Conservation (phyloP, 2,113 vertebrate species). For the Empidonax alnorum region DNA sequence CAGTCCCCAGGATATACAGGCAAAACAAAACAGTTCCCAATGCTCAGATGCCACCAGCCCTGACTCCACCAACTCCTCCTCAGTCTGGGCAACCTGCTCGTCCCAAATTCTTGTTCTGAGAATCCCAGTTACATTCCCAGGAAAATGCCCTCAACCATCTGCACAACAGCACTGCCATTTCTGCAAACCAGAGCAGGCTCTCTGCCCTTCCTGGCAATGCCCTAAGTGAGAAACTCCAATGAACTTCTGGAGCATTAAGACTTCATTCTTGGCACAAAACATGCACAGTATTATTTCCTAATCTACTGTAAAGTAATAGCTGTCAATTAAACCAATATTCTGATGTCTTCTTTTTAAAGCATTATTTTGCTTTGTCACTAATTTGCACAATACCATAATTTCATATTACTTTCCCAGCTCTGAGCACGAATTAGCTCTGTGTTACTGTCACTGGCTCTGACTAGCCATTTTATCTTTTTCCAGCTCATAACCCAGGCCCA, state of each 20-base stretch:
- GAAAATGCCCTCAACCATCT: background rate
- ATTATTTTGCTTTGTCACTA: conserved; percentile 23
- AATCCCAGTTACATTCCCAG: background rate
- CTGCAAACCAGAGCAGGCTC: background rate
- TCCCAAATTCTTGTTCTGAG: fast-evolving
- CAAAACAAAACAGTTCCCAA: background rate
- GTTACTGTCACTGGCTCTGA: conserved; percentile 8
- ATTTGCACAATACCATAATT: conserved; percentile 13
- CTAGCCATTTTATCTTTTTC: conserved; percentile 48
- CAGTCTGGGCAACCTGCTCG: background rate
- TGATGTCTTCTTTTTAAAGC: background rate
- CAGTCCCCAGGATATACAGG: fast-evolving
- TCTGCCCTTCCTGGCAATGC: background rate
- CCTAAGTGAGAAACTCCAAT: background rate
- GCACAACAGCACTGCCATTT: background rate
- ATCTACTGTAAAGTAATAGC: background rate
- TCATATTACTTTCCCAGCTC: background rate
- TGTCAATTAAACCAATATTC: conserved; percentile 51
- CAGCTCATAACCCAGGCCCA: conserved; percentile 48
- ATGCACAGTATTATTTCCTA: background rate
- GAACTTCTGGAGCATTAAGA: conserved; percentile 5
- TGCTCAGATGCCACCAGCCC: background rate
- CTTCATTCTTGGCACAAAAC: conserved; percentile 8
- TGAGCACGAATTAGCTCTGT: conserved; percentile 10
- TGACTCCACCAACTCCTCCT: background rate